Percentiles rank a stretch among this genome's conserved stretches.
These are phyloP conservation scores for Spatulosminthurus flaviceps DNA, from an alignment of 2,888 invertebrate genomes.

Conservation along the genomic window DNA sequence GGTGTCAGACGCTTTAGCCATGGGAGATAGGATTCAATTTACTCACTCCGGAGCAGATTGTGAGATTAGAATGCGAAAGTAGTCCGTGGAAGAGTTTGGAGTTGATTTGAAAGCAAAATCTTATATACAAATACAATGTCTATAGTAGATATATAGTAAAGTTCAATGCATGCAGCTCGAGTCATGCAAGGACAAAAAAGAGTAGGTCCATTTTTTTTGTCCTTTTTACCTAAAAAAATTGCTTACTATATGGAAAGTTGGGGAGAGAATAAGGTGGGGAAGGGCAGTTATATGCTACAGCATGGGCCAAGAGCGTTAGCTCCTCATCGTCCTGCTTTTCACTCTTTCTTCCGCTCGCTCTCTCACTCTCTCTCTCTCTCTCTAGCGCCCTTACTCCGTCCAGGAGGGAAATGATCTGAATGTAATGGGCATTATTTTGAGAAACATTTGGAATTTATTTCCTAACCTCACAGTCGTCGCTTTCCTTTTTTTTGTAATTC, in stretches of 20 bases:
- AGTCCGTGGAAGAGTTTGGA: too few species aligned
- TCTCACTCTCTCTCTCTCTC: too few species aligned
- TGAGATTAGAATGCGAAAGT: too few species aligned
- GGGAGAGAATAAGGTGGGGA: background rate
- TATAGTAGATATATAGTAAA: background rate
- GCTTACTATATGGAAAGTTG: background rate
- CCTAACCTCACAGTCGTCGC: background rate
- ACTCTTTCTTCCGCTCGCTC: background rate
- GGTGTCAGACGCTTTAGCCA: too few species aligned
- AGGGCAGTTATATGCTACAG: background rate
- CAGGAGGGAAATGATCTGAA: slow-evolving; percentile 18
- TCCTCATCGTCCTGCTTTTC: slow-evolving; percentile 2
- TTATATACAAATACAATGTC: too few species aligned
- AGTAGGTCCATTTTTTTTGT: background rate
- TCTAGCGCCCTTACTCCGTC: too few species aligned
- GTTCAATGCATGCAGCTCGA: background rate
- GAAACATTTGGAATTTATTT: slow-evolving; percentile 32
- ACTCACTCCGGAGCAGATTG: too few species aligned
- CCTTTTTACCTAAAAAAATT: background rate
- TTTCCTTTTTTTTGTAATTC: background rate
- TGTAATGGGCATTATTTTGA: slow-evolving; percentile 18
- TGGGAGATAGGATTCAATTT: too few species aligned
- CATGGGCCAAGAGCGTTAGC: background rate
- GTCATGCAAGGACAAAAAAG: slow-evolving; percentile 1
- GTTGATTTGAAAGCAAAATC: too few species aligned